A percentile compares a stretch with the other conserved stretches of the same genome.
Conservation (phyloP, 2,797 vertebrate genomes). For the Dendrocincla tyrannina region DNA sequence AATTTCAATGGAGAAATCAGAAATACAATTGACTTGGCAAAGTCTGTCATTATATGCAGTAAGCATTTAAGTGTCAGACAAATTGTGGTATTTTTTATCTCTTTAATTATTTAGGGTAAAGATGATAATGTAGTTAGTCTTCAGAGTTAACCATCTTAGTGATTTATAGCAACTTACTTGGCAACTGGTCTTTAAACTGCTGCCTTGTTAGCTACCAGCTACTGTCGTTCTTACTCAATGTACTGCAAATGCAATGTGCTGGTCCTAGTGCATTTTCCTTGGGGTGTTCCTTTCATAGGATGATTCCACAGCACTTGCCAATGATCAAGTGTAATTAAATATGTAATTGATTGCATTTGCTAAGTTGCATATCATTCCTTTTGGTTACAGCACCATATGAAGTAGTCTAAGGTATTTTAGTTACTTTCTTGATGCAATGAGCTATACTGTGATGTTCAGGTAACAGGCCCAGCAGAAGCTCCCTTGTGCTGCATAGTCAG, state of each 20-base stretch:
- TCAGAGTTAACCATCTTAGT: not conserved
- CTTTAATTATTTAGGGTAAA: not conserved
- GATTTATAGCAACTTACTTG: not conserved
- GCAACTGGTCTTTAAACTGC: not conserved
- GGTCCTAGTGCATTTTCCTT: not conserved
- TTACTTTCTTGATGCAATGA: not conserved
- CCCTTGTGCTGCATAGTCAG: not conserved
- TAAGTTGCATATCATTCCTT: not conserved
- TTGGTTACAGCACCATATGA: not conserved
- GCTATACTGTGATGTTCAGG: not conserved
- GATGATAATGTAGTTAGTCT: not conserved
- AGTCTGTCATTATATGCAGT: not conserved
- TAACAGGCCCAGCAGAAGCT: not conserved
- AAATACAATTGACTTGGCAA: not conserved
- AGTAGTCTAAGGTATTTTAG: not conserved
- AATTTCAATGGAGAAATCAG: not conserved
- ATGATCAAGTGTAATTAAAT: not conserved
- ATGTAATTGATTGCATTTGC: not conserved
- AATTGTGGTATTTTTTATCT: not conserved
- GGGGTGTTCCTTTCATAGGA: not conserved
- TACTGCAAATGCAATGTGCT: not conserved
- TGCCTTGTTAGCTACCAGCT: not conserved
- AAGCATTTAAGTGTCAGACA: not conserved
- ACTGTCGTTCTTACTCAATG: not conserved
- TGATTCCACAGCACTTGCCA: not conserved